phyloP scores from a whole-genome alignment of 1,140 invertebrate genomes.

The Danaus plexippus region DNA sequence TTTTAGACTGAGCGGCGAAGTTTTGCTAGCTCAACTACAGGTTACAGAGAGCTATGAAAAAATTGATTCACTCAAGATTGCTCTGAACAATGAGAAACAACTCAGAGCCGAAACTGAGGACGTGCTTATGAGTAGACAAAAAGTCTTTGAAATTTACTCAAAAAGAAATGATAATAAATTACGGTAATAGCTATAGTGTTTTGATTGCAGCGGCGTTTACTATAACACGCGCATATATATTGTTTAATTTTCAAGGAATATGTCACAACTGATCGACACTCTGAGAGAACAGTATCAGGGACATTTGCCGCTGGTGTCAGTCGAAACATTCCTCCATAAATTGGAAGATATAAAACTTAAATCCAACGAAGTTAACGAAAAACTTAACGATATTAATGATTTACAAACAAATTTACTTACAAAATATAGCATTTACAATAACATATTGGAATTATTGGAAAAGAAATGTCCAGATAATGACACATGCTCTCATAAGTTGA shows the following conservation, averaged over 20 bases:
- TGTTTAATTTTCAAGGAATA: slow-evolving; percentile 38
- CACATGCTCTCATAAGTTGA: slow-evolving; percentile 50
- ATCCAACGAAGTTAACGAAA: slow-evolving; percentile 38
- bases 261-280: slow-evolving; percentile 48
- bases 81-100: slow-evolving; percentile 54
- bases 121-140: slow-evolving; percentile 47
- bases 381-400: slow-evolving; percentile 52
- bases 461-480: slow-evolving; percentile 41
- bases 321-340: slow-evolving; percentile 52
- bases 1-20: slow-evolving; percentile 57
- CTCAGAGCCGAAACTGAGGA: slow-evolving; percentile 52
- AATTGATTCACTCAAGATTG: slow-evolving; percentile 45
- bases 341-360: slow-evolving; percentile 42
- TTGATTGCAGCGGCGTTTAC: too few species aligned
- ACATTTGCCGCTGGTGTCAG: slow-evolving; percentile 44
- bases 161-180: slow-evolving; percentile 54
- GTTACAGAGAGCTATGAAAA: slow-evolving; percentile 50
- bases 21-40: slow-evolving; percentile 60
- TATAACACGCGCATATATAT: too few species aligned
- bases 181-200: slow-evolving; percentile 31
- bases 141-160: slow-evolving; percentile 52
- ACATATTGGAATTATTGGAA: slow-evolving; percentile 46
- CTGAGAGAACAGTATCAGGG: slow-evolving; percentile 63
- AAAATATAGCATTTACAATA: slow-evolving; percentile 52
- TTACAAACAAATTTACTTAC: slow-evolving; percentile 42